Conservation (phyloP, 2,797 vertebrate genomes). For the Cheirogaleus major region DNA sequence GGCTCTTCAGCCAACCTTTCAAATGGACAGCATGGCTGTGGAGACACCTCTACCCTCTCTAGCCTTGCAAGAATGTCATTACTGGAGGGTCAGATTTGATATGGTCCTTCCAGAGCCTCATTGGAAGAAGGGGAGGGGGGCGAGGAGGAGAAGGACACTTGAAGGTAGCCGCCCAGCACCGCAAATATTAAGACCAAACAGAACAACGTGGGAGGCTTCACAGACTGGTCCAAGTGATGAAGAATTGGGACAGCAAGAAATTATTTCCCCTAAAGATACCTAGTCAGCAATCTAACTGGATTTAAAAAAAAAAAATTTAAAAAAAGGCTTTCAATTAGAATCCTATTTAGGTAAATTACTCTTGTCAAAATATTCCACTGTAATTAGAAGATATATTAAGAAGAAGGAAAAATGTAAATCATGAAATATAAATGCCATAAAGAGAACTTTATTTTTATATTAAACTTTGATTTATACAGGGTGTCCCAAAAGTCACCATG, state of each 20-base stretch:
- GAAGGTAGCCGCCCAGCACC: too few species aligned
- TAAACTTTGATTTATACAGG: neutral
- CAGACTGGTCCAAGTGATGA: neutral
- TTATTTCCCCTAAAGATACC: neutral
- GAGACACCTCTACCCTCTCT: neutral
- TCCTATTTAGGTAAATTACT: neutral
- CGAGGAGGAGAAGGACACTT: neutral
- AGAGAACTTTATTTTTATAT: neutral
- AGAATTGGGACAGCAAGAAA: neutral
- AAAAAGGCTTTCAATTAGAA: neutral
- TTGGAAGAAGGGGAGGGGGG: neutral
- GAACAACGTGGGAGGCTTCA: neutral
- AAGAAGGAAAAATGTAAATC: conserved; percentile 35
- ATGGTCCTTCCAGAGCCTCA: neutral
- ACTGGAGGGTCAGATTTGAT: neutral
- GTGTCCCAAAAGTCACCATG: too few species aligned
- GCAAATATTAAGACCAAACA: neutral
- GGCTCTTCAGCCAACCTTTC: neutral
- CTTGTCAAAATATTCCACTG: neutral
- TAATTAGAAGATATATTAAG: neutral
- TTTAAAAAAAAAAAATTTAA: neutral
- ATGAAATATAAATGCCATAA: neutral
- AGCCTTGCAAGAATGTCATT: neutral
- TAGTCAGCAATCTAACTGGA: neutral
- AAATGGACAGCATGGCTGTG: neutral